phyloP scores from a whole-genome alignment of 2,113 vertebrate genomes.

The Cinclus mexicanus region DNA sequence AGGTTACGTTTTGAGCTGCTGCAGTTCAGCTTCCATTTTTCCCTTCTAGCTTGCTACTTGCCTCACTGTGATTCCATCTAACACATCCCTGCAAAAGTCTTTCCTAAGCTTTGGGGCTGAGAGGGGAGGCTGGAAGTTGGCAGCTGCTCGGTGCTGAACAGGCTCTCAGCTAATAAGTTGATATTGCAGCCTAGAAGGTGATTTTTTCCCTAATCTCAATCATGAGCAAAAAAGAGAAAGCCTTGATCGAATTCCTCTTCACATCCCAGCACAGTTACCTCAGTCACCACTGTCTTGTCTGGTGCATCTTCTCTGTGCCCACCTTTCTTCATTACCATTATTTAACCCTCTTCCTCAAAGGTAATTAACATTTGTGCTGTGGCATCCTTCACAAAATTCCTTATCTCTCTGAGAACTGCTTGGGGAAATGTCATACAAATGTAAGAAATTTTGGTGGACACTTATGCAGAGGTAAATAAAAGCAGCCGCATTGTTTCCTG shows the following conservation, averaged over 20 bases:
- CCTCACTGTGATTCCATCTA: rapidly evolving
- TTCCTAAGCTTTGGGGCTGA: background rate
- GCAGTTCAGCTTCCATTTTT: background rate
- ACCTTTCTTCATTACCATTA: background rate
- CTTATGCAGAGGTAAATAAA: background rate
- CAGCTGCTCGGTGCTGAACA: background rate
- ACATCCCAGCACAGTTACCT: background rate
- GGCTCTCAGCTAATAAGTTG: background rate
- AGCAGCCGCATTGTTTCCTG: background rate
- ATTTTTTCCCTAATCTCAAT: background rate
- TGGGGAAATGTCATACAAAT: background rate
- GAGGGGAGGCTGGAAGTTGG: background rate
- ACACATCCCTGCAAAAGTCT: background rate
- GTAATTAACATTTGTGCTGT: background rate
- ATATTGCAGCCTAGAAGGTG: background rate
- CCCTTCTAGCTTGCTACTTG: background rate
- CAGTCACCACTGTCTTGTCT: background rate
- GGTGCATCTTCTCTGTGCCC: background rate
- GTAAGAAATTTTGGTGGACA: background rate
- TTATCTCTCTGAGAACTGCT: background rate
- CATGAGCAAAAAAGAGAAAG: background rate
- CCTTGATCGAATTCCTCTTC: background rate
- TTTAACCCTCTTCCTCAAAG: background rate
- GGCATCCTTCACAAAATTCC: background rate
- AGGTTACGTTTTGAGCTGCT: background rate